A percentile compares a stretch with the other conserved stretches of the same genome.
Conservation (phyloP, 2,888 invertebrate species). For the Dynastes grantii region DNA sequence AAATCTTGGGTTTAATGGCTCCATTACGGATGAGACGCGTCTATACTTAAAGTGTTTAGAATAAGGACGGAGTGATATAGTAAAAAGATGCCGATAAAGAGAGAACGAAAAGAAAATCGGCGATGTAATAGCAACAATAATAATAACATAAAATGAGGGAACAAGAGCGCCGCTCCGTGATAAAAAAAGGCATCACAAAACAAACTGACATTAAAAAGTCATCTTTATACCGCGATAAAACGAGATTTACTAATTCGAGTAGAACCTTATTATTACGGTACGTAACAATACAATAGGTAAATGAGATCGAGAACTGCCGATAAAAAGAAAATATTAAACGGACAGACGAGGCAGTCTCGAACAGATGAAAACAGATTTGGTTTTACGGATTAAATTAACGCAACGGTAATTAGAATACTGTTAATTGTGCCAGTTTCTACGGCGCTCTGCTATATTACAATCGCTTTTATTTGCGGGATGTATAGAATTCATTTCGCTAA, state of each 20-base stretch:
- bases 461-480: neutral
- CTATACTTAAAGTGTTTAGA: slow-evolving; percentile 18
- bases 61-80: neutral
- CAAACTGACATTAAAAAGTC: slow-evolving; percentile 7
- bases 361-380: slow-evolving; percentile 22
- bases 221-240: slow-evolving; percentile 4
- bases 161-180: slow-evolving; percentile 14
- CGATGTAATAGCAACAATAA: neutral
- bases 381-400: slow-evolving; percentile 4
- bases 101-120: slow-evolving; percentile 9
- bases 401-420: slow-evolving; percentile 23
- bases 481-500: neutral
- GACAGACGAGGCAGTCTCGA: slow-evolving; percentile 6
- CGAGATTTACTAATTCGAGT: slow-evolving; percentile 25
- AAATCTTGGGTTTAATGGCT: slow-evolving; percentile 37
- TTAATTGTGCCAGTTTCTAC: slow-evolving; percentile 21
- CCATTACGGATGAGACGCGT: slow-evolving; percentile 24
- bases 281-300: slow-evolving; percentile 9
- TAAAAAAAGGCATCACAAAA: neutral
- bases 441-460: neutral
- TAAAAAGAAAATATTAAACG: slow-evolving; percentile 21
- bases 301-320: slow-evolving; percentile 7
- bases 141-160: slow-evolving; percentile 16
- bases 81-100: slow-evolving; percentile 4
- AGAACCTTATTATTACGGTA: slow-evolving; percentile 8